Base-by-base conservation (phyloP, 2,888 invertebrate species). In the Graphium colonna region DNA sequence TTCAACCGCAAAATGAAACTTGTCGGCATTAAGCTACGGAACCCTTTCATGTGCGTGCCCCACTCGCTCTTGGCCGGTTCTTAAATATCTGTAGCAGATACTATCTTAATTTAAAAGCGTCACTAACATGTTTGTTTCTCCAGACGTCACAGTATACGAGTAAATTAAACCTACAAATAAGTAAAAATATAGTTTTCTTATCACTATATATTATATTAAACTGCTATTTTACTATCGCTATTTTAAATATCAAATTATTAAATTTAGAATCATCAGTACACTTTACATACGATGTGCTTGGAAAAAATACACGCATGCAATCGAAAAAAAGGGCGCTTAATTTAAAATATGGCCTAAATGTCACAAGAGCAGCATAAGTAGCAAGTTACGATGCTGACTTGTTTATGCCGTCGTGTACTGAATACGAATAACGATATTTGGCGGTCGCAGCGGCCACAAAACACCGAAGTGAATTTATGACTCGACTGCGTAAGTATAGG, bases 351-450 rank as follows among this genome's bases (percentile, higher is more conserved):
- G 53, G 55, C 58, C 55, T 53, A 61, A 61, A 62, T 62, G 60
- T 54, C 60, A 63, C 59, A 61, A 55, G 64, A 71, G 67, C 68
- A 69, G 67, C 64, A 64, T 67, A 66, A 71, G 68, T 68, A 65
- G 67, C 65, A 55, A 67, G 67, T 71, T 67, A 67, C 67, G 61
- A 68, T 64, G 70, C 73, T 66, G 64, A 67, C 67, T 69, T 64
- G 63, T 57, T 59, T 60, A 63, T 51, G 52, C 51, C 47, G 62
- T 53, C 58, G 61, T 61, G 53, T 58, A 40, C 64, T 66, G 81
- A 80, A 84, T 83, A 84, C 77, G 78, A 82, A 83, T 79, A 63
- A 77, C 73, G 67, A 76, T 76, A 82, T 82, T 80, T 81, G 81
- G 75, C 80, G 79, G 82, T 81, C 79, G 76, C 63, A 71, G 70